Percentiles rank a stretch among this genome's conserved stretches.
These are phyloP conservation scores for Pharmacophagus antenor DNA, from an alignment of 2,888 invertebrate genomes.

Conservation along the genomic window DNA sequence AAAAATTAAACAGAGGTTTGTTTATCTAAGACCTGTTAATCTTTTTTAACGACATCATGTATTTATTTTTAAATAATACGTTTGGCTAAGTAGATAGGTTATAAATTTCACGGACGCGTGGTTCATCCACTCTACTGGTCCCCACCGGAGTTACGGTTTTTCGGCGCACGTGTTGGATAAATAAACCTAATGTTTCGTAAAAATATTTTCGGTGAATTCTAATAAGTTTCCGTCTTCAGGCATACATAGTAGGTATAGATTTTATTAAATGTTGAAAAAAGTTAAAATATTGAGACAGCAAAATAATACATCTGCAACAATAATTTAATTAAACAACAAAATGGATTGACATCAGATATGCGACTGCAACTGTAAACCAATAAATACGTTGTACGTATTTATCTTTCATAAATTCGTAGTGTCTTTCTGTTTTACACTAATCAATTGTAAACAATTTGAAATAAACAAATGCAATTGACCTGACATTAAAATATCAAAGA, in stretches of 20 bases:
- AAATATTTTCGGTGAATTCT: conserved; percentile 23
- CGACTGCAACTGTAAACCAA: no score
- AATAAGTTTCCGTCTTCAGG: neutral
- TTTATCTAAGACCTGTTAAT: neutral
- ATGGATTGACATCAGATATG: no score
- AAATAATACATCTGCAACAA: no score
- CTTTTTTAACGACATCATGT: conserved; percentile 5
- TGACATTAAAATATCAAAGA: no score
- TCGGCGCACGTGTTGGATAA: conserved; percentile 27
- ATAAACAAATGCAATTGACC: no score
- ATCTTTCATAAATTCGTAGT: no score
- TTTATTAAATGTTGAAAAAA: neutral
- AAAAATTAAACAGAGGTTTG: neutral
- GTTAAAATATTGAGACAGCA: no score
- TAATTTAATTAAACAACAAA: no score
- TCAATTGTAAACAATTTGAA: no score
- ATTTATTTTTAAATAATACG: conserved; percentile 10
- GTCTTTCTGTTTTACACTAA: no score
- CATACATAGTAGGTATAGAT: neutral
- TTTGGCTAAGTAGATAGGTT: conserved; percentile 12
- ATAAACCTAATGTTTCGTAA: conserved; percentile 30
- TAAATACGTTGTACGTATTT: no score
- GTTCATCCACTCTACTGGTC: conserved; percentile 19
- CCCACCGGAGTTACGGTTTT: conserved; percentile 23
- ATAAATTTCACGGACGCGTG: conserved; percentile 29